Percentiles rank a stretch among this genome's conserved stretches.
phyloP scores from a whole-genome alignment of 2,888 invertebrate genomes.

The Ophion ellenae region DNA sequence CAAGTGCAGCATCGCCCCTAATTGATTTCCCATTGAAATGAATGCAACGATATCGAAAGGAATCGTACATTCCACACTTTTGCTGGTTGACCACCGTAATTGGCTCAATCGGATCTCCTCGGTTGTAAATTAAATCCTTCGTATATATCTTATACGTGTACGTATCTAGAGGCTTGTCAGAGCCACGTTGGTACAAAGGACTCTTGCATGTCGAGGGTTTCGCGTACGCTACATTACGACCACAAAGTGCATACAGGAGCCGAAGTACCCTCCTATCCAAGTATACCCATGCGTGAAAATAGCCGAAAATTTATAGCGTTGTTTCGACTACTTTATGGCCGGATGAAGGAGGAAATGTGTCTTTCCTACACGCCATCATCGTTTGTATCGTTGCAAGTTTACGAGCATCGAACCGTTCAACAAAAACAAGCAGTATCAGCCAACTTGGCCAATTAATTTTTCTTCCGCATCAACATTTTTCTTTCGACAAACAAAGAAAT shows the following conservation, averaged over 20 bases:
- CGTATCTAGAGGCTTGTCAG: slow-evolving; percentile 9
- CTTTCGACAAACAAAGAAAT: slow-evolving; percentile 5
- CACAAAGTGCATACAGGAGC: slow-evolving; percentile 7
- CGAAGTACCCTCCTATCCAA: slow-evolving; percentile 21
- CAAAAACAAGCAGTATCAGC: slow-evolving; percentile 33
- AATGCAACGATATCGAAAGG: not conserved
- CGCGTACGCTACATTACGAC: slow-evolving; percentile 22
- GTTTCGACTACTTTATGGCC: slow-evolving; percentile 68
- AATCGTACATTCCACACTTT: not conserved
- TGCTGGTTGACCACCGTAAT: not conserved
- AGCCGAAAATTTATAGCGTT: slow-evolving; percentile 71
- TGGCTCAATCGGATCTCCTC: slow-evolving; percentile 12
- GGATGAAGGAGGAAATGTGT: slow-evolving; percentile 65
- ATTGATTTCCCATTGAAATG: not conserved
- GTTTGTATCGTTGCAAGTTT: slow-evolving; percentile 48
- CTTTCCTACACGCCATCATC: slow-evolving; percentile 54
- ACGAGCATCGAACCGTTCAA: slow-evolving; percentile 35
- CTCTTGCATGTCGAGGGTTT: slow-evolving; percentile 47
- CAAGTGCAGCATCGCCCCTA: too few species aligned
- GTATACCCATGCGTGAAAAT: slow-evolving; percentile 61
- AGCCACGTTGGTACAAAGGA: slow-evolving; percentile 11
- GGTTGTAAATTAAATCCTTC: slow-evolving; percentile 24
- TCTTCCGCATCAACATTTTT: not conserved
- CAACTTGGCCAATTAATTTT: slow-evolving; percentile 2
- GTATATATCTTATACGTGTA: not conserved